These are phyloP conservation scores for Tetragnatha versicolor DNA, from an alignment of 1,140 invertebrate genomes.

Conservation along the genomic window DNA sequence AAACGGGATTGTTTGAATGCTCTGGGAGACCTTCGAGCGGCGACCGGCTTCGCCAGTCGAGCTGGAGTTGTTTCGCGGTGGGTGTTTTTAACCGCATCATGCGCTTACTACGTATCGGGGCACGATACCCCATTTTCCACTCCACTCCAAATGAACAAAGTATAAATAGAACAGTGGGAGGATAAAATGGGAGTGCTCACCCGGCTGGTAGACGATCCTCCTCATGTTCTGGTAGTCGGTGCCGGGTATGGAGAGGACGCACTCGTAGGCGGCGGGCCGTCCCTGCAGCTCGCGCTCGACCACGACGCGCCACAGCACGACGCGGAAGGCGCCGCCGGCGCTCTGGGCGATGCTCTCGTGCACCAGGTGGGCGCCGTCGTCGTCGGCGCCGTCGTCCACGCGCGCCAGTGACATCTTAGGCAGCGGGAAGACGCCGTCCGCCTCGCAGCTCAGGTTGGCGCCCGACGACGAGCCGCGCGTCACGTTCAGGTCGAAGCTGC, in stretches of 20 bases:
- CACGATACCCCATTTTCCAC: no score
- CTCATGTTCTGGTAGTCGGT: slow-evolving; percentile 48
- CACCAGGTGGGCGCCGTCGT: slow-evolving; percentile 12
- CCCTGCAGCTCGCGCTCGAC: slow-evolving; percentile 27
- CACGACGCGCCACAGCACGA: slow-evolving; percentile 36
- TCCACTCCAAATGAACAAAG: no score
- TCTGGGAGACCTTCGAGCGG: no score
- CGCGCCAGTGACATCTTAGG: slow-evolving; percentile 56
- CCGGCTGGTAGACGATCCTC: slow-evolving; percentile 58
- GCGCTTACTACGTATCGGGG: no score
- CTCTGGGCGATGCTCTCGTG: no score
- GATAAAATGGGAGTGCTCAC: slow-evolving; percentile 63
- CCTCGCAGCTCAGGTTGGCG: slow-evolving; percentile 57
- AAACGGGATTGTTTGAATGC: no score
- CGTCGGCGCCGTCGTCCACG: background rate
- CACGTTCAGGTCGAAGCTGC: slow-evolving; percentile 54
- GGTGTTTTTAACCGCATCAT: no score
- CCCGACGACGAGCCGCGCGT: slow-evolving; percentile 26
- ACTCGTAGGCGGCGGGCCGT: slow-evolving; percentile 30
- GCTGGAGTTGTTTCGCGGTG: no score
- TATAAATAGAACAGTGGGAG: no score
- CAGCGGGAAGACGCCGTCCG: slow-evolving; percentile 57
- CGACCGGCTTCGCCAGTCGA: no score
- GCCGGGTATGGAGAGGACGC: slow-evolving; percentile 53
- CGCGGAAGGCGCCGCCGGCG: slow-evolving; percentile 43